Evolutionary conservation across 53 echinoderm and acorn worm genomes (phyloP), one percentile per base, ranked within the genome.

Genomic region (Hippasteria phrygiana): DNA sequence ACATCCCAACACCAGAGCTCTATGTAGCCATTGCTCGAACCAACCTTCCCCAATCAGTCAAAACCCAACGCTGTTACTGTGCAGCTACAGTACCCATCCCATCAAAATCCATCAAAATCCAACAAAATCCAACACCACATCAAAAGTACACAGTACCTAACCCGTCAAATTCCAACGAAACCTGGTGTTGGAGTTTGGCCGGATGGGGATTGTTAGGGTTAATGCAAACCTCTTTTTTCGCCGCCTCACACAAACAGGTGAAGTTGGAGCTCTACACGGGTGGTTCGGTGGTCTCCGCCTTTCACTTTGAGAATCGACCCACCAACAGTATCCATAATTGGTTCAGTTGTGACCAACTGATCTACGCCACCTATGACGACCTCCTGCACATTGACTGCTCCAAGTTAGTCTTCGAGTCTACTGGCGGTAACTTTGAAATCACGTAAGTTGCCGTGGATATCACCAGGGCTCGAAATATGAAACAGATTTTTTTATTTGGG

Each of bases 321-420:
- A 36, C 31, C 12, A 53, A 86, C 7, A 78, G 16, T 18, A 56
- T 92, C 20, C 71, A 17, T 14, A 71, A 70, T 48, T 94, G 94
- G 94, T 94, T 94, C 36, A 26, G 2, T 6, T 94, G 94, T 35
- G 90, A 81, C 39, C 78, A 80, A 2, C 81, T 92, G 78, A 89
- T 87, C 29, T 94, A 94, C 62, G 55, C 80, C 3, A 37, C 92
- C 12, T 90, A 94, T 14, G 33, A 37, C 12, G 91, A 94, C 62
- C 92, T 94, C 27, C 45, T 88, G 50, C 37, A 40, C 0, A 27
- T 34, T 22, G 43, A 37, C 55, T 91, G 91, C 41, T 7, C 26
- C 29, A 40, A 74, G 13, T 59, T 90, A 22, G 55, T 72, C 42
- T 90, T 87, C 43, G 22, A 40, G 5, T 63, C 62, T 43, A 33